Percentiles rank a stretch among this genome's conserved stretches.
These are phyloP conservation scores for Formica aserva DNA, from an alignment of 2,888 invertebrate species.

Conservation along the genomic window DNA sequence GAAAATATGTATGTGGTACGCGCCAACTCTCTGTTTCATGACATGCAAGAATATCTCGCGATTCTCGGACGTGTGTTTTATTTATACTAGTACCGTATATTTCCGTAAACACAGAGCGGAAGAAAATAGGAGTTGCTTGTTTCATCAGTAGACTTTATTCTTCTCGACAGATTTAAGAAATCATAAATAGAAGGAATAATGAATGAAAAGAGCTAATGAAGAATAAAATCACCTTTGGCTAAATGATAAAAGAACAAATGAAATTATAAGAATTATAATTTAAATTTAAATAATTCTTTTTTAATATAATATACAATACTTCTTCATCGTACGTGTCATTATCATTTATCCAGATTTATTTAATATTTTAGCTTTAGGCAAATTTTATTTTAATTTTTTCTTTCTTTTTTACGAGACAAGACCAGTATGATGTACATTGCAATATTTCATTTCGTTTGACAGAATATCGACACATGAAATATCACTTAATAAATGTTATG, in stretches of 20 bases:
- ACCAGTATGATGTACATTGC: neutral
- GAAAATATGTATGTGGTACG: slow-evolving; percentile 21
- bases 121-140: neutral
- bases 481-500: neutral
- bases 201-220: neutral
- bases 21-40: neutral
- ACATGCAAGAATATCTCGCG: neutral
- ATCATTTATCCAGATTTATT: neutral
- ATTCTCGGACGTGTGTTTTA: neutral
- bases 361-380: neutral
- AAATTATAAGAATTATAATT: neutral
- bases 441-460: neutral
- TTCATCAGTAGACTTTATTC: neutral
- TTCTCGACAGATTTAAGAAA: neutral
- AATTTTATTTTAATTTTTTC: neutral
- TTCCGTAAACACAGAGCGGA: neutral
- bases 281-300: neutral
- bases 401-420: neutral
- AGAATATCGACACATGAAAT: neutral
- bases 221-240: neutral
- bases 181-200: too few species aligned
- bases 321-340: neutral
- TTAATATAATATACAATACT: neutral
- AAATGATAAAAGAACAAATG: neutral
- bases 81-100: neutral